Conservation (phyloP, 2,113 vertebrate species). For the Guaruba guarouba region DNA sequence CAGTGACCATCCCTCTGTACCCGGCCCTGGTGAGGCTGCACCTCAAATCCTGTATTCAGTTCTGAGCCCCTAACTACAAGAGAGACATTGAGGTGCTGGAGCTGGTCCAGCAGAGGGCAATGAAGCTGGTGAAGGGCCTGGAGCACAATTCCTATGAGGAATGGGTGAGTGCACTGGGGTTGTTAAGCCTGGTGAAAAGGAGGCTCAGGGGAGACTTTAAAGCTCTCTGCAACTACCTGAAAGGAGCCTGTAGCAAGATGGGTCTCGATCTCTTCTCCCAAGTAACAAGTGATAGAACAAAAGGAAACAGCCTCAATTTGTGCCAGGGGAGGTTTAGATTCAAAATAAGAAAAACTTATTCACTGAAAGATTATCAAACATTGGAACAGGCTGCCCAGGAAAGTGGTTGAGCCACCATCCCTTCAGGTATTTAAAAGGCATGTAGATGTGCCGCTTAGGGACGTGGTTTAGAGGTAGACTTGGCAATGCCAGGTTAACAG, state of each 20-base stretch:
- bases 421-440: not conserved
- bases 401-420: not conserved
- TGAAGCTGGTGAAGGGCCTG: not conserved
- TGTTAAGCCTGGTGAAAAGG: not conserved
- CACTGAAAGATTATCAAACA: not conserved
- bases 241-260: not conserved
- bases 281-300: not conserved
- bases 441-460: too few species aligned
- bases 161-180: not conserved
- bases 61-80: not conserved
- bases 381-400: not conserved
- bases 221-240: not conserved
- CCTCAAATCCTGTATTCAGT: fast-evolving
- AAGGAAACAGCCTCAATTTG: not conserved
- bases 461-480: not conserved
- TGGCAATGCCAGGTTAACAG: not conserved
- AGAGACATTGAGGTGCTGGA: not conserved
- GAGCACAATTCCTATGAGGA: not conserved
- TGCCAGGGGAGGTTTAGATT: not conserved
- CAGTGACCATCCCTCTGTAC: not conserved
- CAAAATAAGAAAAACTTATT: not conserved
- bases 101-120: fast-evolving
- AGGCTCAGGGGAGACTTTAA: not conserved
- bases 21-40: not conserved
- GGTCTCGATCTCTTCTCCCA: not conserved